A percentile compares a stretch with the other conserved stretches of the same genome.
These are phyloP conservation scores for Leptoclinus maculatus DNA, from an alignment of 2,797 vertebrate species.

Conservation along the genomic window DNA sequence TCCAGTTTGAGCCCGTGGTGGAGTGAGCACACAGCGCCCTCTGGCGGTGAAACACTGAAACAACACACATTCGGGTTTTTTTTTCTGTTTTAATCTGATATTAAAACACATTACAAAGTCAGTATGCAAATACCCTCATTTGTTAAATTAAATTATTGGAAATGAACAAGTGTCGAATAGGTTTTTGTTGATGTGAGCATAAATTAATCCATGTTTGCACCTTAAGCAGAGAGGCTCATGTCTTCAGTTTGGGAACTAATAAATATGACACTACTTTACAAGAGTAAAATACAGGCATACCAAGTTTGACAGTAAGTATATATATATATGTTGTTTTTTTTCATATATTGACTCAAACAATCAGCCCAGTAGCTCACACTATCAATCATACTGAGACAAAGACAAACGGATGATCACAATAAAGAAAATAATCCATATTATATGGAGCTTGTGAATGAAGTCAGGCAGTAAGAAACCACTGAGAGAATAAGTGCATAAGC, in stretches of 20 bases:
- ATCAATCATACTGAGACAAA: slow-evolving; percentile 49
- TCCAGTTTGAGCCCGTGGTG: slow-evolving; percentile 7
- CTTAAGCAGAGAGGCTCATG: slow-evolving; percentile 21
- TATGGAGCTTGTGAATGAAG: slow-evolving; percentile 21
- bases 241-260: slow-evolving; percentile 67
- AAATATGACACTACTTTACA: slow-evolving; percentile 71
- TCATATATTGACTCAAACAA: slow-evolving; percentile 49
- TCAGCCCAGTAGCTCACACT: slow-evolving; percentile 53
- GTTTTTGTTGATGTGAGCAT: slow-evolving; percentile 62
- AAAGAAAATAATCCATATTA: slow-evolving; percentile 3
- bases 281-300: slow-evolving; percentile 69
- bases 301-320: slow-evolving; percentile 53
- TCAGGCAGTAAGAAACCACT: slow-evolving; percentile 21
- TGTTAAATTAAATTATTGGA: slow-evolving; percentile 76
- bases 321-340: not conserved
- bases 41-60: slow-evolving; percentile 57
- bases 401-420: slow-evolving; percentile 24
- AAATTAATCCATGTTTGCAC: slow-evolving; percentile 59
- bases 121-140: slow-evolving; percentile 73
- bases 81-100: slow-evolving; percentile 67
- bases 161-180: slow-evolving; percentile 57
- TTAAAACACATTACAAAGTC: slow-evolving; percentile 82
- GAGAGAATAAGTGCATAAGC: slow-evolving; percentile 47
- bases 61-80: not conserved
- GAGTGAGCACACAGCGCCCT: slow-evolving; percentile 45